Evolutionary conservation across 2,113 vertebrate genomes (phyloP), one percentile per base, ranked within the genome.

Genomic region (Petromus typicus): DNA sequence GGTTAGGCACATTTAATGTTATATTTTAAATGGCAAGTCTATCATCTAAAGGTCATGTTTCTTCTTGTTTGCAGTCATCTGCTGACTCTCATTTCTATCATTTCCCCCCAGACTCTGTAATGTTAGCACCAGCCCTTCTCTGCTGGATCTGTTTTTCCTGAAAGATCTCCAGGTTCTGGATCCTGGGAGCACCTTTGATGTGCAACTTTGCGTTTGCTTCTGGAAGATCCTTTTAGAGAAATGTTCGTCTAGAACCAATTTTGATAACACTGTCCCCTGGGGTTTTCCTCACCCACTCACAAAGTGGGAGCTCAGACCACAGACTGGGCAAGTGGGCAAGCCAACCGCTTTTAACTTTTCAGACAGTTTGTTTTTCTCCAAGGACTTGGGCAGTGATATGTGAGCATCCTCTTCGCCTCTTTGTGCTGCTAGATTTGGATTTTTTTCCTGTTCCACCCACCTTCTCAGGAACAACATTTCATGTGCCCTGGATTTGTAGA

Each of bases 1-100:
- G 22, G 22, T 56, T 40, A 10, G 69, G 17, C 48, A 37, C 32
- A 27, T 83, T 71, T 27, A 34, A 75, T 56, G 48, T 40, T 66
- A 5, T 51, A 54, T 79, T 89, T 94, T 63, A 82, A 79, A 84
- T 79, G 37, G 32, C 84, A 61, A 22, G 17, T 82, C 81, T 86
- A 0, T 90, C 37, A 23, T 23, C 32, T 18, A 40, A 90, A 88
- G 86, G 86, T 86, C 45, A 0, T 0, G 13, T 57, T 67, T 81
- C 22, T 67, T 54, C 63, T 14, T 48, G 48, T 20, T 30, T 2
- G 4, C 43, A 3, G 16, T 32, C 25, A 3, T 37, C 0, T 0
- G 0, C 8, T 14, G 18, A n/a, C 32, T 45, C 23, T 57, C 11
- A 8, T 13, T 17, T 37, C 5, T 43, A 23, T 27, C 17, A 0